Evolutionary conservation across 2,888 invertebrate species (phyloP).

Genomic region (Coronaproctus castanopsis): DNA sequence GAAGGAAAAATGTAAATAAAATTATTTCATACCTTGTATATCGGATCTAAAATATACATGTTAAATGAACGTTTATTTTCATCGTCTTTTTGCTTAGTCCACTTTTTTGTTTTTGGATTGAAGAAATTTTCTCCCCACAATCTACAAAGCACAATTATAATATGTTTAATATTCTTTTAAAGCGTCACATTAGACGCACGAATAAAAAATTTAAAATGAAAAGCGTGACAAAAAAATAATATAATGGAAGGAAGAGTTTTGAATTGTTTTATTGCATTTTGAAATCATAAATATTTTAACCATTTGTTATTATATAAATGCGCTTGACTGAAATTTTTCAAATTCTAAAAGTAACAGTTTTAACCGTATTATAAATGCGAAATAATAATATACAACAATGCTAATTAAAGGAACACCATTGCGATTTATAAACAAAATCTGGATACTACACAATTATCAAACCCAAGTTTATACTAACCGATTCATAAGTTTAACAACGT

Average conservation of each 20-base stretch:
- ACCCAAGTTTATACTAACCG: constrained; percentile 29
- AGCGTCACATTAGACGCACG: constrained; percentile 3
- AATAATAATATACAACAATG: no score
- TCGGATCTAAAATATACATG: constrained; percentile 96
- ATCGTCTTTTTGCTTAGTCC: constrained; percentile 76
- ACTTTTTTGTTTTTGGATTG: constrained; percentile 91
- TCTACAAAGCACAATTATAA: constrained; percentile 24
- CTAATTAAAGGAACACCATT: no score
- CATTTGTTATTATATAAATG: no score
- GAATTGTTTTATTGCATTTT: no score
- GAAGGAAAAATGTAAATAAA: constrained; percentile 3
- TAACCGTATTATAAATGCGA: no score
- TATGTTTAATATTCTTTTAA: constrained; percentile 3
- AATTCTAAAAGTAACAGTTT: no score
- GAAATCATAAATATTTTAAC: no score
- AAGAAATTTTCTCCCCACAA: constrained; percentile 99
- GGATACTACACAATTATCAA: no score
- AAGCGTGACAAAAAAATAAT: not conserved
- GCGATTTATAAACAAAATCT: no score
- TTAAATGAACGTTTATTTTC: constrained; percentile 95
- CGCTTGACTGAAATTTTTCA: no score
- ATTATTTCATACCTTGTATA: constrained; percentile 61
- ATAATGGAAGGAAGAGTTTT: no score
- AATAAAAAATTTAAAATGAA: not conserved
- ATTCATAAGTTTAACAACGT: constrained; percentile 92